These are phyloP conservation scores for Calephelis nemesis DNA, from an alignment of 1,140 invertebrate species.

Conservation along the genomic window DNA sequence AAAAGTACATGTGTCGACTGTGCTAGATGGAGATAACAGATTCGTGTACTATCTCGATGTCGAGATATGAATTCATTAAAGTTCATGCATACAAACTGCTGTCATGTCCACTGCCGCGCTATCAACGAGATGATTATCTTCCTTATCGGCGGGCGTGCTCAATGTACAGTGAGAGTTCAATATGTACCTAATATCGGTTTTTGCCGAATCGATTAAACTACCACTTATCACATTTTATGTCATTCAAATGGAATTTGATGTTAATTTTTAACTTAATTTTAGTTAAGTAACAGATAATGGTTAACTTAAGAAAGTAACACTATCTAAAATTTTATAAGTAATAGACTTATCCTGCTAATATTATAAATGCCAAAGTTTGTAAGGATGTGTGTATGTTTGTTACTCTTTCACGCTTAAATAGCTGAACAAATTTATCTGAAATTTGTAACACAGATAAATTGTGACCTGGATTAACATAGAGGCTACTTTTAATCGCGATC, in stretches of 20 bases:
- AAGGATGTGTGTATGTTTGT: too few relatives aligned
- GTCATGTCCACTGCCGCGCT: slow-evolving; percentile 43
- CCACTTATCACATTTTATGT: slow-evolving; percentile 5
- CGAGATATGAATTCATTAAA: slow-evolving; percentile 42
- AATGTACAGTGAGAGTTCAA: slow-evolving; percentile 20
- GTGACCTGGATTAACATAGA: too few relatives aligned
- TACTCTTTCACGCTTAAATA: too few relatives aligned
- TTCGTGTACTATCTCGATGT: slow-evolving; percentile 62
- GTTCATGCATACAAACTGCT: slow-evolving; percentile 43
- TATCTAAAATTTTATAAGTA: too few relatives aligned
- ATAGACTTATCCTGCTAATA: too few relatives aligned
- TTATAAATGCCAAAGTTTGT: too few relatives aligned
- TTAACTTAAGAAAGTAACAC: too few relatives aligned
- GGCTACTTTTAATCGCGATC: too few relatives aligned
- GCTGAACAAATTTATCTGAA: too few relatives aligned
- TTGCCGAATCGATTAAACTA: slow-evolving; percentile 16
- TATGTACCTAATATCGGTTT: not conserved
- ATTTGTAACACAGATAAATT: too few relatives aligned
- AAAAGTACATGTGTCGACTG: slow-evolving; percentile 29
- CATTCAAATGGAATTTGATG: not conserved
- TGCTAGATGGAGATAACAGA: slow-evolving; percentile 44
- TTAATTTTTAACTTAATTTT: too few relatives aligned
- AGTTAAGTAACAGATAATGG: too few relatives aligned
- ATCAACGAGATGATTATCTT: slow-evolving; percentile 65
- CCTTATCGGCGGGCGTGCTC: slow-evolving; percentile 58